Base-by-base conservation (phyloP, 1,140 invertebrate genomes). In the Dufourea novaeangliae region DNA sequence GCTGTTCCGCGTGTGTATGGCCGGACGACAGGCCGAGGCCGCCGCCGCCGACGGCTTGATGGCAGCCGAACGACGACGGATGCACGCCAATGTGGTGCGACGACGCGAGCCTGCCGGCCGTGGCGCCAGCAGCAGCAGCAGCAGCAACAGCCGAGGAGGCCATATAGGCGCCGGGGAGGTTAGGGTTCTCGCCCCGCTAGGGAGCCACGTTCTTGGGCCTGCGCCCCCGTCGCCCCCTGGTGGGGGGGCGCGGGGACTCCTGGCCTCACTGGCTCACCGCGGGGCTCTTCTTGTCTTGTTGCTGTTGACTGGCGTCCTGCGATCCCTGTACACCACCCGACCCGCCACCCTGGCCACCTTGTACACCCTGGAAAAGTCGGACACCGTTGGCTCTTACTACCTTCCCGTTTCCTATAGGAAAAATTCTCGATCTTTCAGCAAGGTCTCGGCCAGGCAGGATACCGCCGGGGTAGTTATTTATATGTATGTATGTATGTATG, bases 211-310 rank as follows among this genome's bases (percentile, higher is more conserved):
- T 93, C 86, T 93, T 93, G 92, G 92, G 92, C 92, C 91, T 91
- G 91, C 92, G 92, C 92, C 92, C 92, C 92, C 92, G 92, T 89
- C 92, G 92, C 90, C 92, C 92, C 90, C 91, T 88, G 88, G 91
- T 92, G 83, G 91, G 91, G 89, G 91, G 92, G 90, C 92, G 92
- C 92, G 91, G 92, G 92, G 92, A 93, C 92, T 93, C 92, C 92
- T 93, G 93, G 93, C 93, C 93, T 94, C 93, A 94, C 93, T 95
- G 94, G 93, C 95, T 96, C 93, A 96, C 95, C 86, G 96, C 95
- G 88, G 96, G 95, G 90, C 95, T 96, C 92, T 96, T 96, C 92
- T 96, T 96, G 92, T 96, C 95, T 89, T 94, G 95, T 93, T 95
- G 95, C 80, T 94, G 94, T 87, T 94, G 95, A 88, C 93, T 94